Base-by-base conservation (phyloP, 2,797 vertebrate genomes). In the Eulemur mongoz region DNA sequence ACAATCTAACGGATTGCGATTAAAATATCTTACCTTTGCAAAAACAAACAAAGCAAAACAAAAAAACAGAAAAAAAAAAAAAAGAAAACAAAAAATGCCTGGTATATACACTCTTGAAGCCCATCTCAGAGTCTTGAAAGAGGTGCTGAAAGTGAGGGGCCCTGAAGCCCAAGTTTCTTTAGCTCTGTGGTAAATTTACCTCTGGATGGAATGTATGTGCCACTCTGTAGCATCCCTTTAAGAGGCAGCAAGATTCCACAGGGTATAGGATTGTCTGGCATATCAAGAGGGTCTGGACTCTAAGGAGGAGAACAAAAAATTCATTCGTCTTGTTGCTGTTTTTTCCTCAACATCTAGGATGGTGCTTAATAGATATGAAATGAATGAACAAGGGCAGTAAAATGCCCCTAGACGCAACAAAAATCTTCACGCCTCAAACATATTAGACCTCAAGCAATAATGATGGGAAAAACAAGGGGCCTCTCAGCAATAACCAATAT, bases 1-100 rank as follows among this genome's bases (percentile, higher is more conserved):
- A 35, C n/a, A 23, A 57, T 45, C 61, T 57, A 78, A 43, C 57
- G 75, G 18, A 57, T 27, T 43, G 7, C 54, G 14, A 1, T 78
- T 86, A 72, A 92, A 73, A 78, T 90, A 79, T 57, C 23, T 92
- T 86, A 76, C n/a, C 20, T 79, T 88, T 87, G 30, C 32, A 43
- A 88, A 59, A 54, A 57, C 30, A 45, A 45, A 73, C 18, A 91
- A 40, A 80, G n/a, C 20, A 65, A 76, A 57, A 5, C 45, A 48
- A 15, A 15, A n/a, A 75, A 52, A 10, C 57, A 54, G 18, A 57
- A 43, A 72, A 40, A 40, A 38, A n/a, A n/a, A 11, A 35, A 57
- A 30, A 63, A n/a, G 6, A 54, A 67, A 91, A 80, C 32, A 90
- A 14, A 72, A 63, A 81, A 43, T 17, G 35, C 23, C 9, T 40